These are phyloP conservation scores for Odontamblyopus lacepedii DNA, from an alignment of 2,797 vertebrate genomes.

Conservation along the genomic window DNA sequence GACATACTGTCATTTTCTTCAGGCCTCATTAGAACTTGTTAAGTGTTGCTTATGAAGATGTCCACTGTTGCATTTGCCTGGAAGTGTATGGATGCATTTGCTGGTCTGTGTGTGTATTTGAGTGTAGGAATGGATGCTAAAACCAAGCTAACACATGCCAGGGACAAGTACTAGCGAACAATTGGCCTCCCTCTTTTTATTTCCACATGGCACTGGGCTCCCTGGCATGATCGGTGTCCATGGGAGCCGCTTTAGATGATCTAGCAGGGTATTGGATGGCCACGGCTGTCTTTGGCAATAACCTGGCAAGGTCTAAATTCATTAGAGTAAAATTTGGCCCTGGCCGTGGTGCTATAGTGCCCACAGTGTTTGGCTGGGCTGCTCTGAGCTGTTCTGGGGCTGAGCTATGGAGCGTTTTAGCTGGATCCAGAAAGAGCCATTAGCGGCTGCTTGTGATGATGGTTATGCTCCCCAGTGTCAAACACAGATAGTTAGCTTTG, in stretches of 20 bases:
- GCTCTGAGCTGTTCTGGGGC: constrained; percentile 55
- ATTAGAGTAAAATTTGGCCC: constrained; percentile 81
- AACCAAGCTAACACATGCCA: constrained; percentile 63
- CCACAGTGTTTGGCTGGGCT: constrained; percentile 77
- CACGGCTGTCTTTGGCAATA: constrained; percentile 73
- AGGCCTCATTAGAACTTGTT: constrained; percentile 63
- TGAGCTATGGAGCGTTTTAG: constrained; percentile 62
- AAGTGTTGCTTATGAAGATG: constrained; percentile 31
- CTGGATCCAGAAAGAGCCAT: constrained; percentile 78
- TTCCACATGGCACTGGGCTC: constrained; percentile 73
- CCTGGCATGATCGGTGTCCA: constrained; percentile 70
- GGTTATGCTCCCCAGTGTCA: constrained; percentile 73
- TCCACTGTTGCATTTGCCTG: constrained; percentile 30
- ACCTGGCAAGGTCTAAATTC: constrained; percentile 79
- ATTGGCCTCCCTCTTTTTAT: constrained; percentile 30
- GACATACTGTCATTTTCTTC: constrained; percentile 57
- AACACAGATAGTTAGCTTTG: constrained; percentile 77
- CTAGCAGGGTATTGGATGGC: constrained; percentile 77
- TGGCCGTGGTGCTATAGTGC: constrained; percentile 65
- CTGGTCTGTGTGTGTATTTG: constrained; percentile 31
- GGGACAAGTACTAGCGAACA: constrained; percentile 62
- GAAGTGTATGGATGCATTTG: constrained; percentile 27
- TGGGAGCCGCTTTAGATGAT: constrained; percentile 78
- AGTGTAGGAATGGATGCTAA: constrained; percentile 66
- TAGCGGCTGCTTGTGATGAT: constrained; percentile 78